Evolutionary conservation across 2,113 vertebrate genomes (phyloP).

Genomic region (Stegastes partitus): DNA sequence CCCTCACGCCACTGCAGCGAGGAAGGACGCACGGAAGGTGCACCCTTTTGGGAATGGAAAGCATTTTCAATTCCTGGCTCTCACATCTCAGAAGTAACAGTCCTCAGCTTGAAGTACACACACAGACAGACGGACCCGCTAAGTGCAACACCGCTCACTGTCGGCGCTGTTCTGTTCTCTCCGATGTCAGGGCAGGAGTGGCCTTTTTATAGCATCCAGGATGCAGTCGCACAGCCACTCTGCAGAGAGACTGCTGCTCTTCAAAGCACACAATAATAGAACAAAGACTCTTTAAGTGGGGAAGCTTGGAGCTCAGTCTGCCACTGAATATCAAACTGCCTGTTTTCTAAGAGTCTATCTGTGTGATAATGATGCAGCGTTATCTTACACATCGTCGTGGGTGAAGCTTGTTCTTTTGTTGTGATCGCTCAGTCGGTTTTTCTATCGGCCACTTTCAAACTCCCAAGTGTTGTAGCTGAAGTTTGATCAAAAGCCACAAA

Average conservation of each 20-base stretch:
- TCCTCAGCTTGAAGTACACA: slow-evolving; percentile 50
- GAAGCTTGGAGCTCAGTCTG: slow-evolving; percentile 52
- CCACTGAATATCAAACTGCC: slow-evolving; percentile 37
- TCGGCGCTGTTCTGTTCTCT: slow-evolving; percentile 56
- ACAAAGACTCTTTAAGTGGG: slow-evolving; percentile 73
- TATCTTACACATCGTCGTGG: neutral
- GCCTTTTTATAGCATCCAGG: slow-evolving; percentile 73
- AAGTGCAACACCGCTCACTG: slow-evolving; percentile 65
- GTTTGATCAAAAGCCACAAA: slow-evolving; percentile 1
- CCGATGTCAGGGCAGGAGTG: slow-evolving; percentile 59
- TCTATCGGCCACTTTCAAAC: no score
- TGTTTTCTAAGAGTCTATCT: slow-evolving; percentile 36
- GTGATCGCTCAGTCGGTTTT: neutral
- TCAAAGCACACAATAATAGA: slow-evolving; percentile 73
- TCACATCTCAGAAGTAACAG: slow-evolving; percentile 57
- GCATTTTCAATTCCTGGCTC: slow-evolving; percentile 58
- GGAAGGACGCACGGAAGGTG: slow-evolving; percentile 23
- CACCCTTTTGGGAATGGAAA: slow-evolving; percentile 48
- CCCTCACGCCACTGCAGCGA: slow-evolving; percentile 6
- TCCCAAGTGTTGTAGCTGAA: neutral
- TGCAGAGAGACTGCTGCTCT: slow-evolving; percentile 59
- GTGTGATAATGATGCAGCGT: slow-evolving; percentile 37
- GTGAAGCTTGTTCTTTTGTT: slow-evolving; percentile 17
- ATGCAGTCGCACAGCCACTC: slow-evolving; percentile 68
- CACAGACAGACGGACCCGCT: slow-evolving; percentile 49